Evolutionary conservation across 2,113 vertebrate species (phyloP).

Genomic region (Otocyon megalotis): DNA sequence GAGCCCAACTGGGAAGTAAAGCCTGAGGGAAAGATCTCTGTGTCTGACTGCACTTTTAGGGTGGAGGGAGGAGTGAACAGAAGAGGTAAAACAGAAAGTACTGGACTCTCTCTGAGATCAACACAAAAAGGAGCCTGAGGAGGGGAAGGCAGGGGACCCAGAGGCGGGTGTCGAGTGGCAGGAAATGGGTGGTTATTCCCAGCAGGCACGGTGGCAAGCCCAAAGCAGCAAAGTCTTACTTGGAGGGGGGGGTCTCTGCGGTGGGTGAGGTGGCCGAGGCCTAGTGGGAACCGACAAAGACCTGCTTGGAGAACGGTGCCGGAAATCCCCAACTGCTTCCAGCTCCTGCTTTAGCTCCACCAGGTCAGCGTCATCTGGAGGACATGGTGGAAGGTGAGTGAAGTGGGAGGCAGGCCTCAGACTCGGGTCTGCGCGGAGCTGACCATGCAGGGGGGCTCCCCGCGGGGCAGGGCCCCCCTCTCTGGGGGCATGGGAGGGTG

Average conservation of each 20-base stretch:
- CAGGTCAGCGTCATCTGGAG: slow-evolving; percentile 86
- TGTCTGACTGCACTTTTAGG: fast-evolving
- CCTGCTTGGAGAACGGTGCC: slow-evolving; percentile 84
- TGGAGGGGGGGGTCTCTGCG: slow-evolving; percentile 90
- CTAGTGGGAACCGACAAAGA: slow-evolving; percentile 89
- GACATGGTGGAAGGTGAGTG: background rate
- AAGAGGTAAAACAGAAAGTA: background rate
- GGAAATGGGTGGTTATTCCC: background rate
- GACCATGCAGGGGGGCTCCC: background rate
- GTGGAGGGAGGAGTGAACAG: background rate
- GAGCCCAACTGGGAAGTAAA: background rate
- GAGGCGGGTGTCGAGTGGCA: background rate
- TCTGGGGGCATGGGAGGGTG: fast-evolving
- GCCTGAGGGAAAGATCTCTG: background rate
- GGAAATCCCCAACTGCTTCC: slow-evolving; percentile 77
- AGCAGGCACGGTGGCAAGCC: slow-evolving; percentile 46
- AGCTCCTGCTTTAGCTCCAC: slow-evolving; percentile 82
- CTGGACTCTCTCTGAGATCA: background rate
- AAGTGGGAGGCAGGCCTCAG: background rate
- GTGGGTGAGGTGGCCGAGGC: slow-evolving; percentile 86
- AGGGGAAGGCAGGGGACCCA: background rate
- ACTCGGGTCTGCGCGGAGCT: background rate
- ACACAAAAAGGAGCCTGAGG: background rate
- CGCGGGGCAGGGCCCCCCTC: background rate
- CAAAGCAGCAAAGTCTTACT: slow-evolving; percentile 82